These are phyloP conservation scores for Antrozous pallidus DNA, from an alignment of 2,797 vertebrate species.

Conservation along the genomic window DNA sequence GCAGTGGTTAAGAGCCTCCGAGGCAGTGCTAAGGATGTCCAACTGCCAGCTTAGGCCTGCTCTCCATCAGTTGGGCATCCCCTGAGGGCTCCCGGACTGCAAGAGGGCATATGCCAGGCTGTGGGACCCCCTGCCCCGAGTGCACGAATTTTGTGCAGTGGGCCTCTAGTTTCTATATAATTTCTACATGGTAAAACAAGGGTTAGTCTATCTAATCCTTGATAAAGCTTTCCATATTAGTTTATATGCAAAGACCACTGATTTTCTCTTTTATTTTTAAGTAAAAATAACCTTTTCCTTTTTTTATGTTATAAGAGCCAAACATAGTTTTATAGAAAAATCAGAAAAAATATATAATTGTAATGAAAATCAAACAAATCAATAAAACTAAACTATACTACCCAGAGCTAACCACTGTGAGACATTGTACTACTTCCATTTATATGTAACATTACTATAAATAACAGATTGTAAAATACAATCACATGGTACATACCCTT, in stretches of 20 bases:
- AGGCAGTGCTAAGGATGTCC: too few relatives aligned
- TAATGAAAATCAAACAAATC: slow-evolving; percentile 39
- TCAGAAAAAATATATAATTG: not conserved
- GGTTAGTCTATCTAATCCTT: slow-evolving; percentile 47
- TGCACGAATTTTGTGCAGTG: too few relatives aligned
- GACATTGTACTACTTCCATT: not conserved
- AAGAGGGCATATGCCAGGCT: too few relatives aligned
- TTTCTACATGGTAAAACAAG: slow-evolving; percentile 66
- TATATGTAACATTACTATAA: not conserved
- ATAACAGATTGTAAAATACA: not conserved
- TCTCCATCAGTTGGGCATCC: too few relatives aligned
- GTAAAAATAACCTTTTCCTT: not conserved
- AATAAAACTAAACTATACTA: slow-evolving; percentile 29
- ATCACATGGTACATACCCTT: not conserved
- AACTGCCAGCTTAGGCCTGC: too few relatives aligned
- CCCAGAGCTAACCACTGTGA: not conserved
- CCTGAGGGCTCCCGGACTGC: too few relatives aligned
- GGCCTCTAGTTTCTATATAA: slow-evolving; percentile 60
- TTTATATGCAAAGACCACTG: not conserved
- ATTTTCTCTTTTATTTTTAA: slow-evolving; percentile 34
- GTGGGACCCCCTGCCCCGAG: too few relatives aligned
- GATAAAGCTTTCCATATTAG: slow-evolving; percentile 27
- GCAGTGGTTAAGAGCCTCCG: too few relatives aligned
- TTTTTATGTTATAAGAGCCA: slow-evolving; percentile 26
- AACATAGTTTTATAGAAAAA: not conserved